Evolutionary conservation across 2,888 invertebrate genomes (phyloP), one percentile per base, ranked within the genome.

Genomic region (Mythimna lalbum): DNA sequence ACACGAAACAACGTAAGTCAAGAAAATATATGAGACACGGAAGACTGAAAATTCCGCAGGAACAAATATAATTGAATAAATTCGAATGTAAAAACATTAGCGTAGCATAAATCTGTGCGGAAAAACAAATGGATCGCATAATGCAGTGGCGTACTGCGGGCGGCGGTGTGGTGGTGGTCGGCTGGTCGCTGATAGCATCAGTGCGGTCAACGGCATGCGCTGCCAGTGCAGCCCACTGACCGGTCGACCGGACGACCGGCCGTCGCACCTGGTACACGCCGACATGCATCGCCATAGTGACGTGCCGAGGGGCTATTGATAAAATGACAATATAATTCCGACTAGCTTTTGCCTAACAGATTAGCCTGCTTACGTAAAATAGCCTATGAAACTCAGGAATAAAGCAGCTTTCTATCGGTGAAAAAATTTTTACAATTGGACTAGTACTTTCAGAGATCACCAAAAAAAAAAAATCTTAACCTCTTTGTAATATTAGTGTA

Each of bases 101-200:
- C 80, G 82, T 76, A 77, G 69, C 80, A 88, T 90, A 90, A 87
- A 89, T 89, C 86, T 86, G 83, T 85, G 77, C 73, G 86, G 85
- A 90, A 89, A 90, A 90, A 87, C 86, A 84, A 85, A 84, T 87
- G 82, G 82, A 83, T 87, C 86, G 86, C 84, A 82, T 84, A 87
- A 84, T 88, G 87, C 85, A 86, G 84, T 81, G 72, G 79, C 59
- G 62, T 81, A 80, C 73, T 80, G 80, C 82, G 70, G 82, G 27
- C 65, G 50, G 74, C 64, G 60, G 69, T 36, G 33, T 67, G 53
- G 64, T 65, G 63, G 65, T 56, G 60, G 66, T 57, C 62, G 72
- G 47, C 19, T 69, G 59, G 71, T 57, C 47, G 57, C 63, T 63
- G 87, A 87, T 87, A 88, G 43, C 73, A 86, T 86, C 85, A 78